A percentile compares a stretch with the other conserved stretches of the same genome.
Evolutionary conservation across 2,797 vertebrate genomes (phyloP).

Genomic region (Neosilurus mollespiculum): DNA sequence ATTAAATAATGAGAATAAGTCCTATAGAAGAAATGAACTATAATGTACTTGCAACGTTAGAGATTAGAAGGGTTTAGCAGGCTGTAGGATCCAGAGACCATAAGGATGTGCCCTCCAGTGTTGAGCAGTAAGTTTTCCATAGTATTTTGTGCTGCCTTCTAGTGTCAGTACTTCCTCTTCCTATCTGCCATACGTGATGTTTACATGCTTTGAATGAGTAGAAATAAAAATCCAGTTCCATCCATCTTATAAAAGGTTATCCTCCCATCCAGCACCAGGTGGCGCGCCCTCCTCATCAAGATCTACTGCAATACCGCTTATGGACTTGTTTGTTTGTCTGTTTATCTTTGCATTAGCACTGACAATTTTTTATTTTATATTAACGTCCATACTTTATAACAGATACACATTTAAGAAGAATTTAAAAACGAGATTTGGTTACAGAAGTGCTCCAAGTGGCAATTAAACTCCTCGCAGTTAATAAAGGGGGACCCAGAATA

Average conservation of each 20-base stretch:
- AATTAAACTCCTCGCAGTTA: background rate
- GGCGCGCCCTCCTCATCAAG: constrained; percentile 12
- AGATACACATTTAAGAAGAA: background rate
- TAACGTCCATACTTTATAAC: too few species aligned
- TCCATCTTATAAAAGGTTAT: too few species aligned
- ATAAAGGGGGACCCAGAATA: background rate
- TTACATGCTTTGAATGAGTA: too few species aligned
- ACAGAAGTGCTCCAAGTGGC: background rate
- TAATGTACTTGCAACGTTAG: background rate
- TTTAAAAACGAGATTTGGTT: background rate
- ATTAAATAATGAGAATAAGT: background rate
- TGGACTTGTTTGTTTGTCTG: background rate
- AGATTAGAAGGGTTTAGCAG: background rate
- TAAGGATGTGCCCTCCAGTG: too few species aligned
- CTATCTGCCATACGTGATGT: too few species aligned
- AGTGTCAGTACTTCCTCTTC: too few species aligned
- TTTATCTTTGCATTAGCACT: background rate
- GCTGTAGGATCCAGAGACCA: background rate
- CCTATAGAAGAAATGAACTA: background rate
- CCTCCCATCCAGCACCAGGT: background rate
- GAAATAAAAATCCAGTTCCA: too few species aligned
- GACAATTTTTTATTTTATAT: background rate
- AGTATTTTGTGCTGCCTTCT: too few species aligned
- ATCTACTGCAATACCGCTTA: background rate
- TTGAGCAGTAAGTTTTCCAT: too few species aligned